These are phyloP conservation scores for Oenanthe melanoleuca DNA, from an alignment of 2,113 vertebrate species.

Conservation along the genomic window DNA sequence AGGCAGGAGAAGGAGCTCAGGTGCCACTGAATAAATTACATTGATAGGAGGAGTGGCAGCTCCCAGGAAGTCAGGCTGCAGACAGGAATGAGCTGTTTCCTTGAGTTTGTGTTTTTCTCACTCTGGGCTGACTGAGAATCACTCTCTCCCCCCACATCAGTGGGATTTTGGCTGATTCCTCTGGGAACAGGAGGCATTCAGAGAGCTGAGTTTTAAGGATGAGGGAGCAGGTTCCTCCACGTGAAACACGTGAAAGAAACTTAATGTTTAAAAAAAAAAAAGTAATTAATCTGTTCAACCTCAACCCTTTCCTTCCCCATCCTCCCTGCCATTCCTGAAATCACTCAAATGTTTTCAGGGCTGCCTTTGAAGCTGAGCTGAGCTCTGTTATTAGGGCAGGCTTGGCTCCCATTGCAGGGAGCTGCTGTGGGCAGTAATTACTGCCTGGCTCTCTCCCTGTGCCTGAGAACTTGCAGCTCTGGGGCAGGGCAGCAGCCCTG, in stretches of 20 bases:
- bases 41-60: background rate
- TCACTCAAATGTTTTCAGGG: background rate
- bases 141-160: background rate
- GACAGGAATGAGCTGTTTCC: background rate
- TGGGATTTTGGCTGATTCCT: background rate
- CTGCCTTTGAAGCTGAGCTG: slow-evolving; percentile 53
- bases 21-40: background rate
- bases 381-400: slow-evolving; percentile 49
- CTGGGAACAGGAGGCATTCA: background rate
- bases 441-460: background rate
- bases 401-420: slow-evolving; percentile 28
- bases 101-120: background rate
- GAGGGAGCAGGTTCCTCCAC: background rate
- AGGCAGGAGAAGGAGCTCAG: background rate
- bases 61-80: background rate
- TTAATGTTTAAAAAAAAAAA: background rate
- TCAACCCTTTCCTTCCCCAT: background rate
- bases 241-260: background rate
- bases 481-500: slow-evolving; percentile 60
- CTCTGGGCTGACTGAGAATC: background rate
- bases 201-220: background rate
- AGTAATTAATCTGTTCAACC: background rate
- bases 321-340: slow-evolving; percentile 38
- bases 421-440: slow-evolving; percentile 65
- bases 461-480: slow-evolving; percentile 62